Evolutionary conservation across 2,888 invertebrate genomes (phyloP), one percentile per base, ranked within the genome.

Genomic region (Parascotia fuliginaria): DNA sequence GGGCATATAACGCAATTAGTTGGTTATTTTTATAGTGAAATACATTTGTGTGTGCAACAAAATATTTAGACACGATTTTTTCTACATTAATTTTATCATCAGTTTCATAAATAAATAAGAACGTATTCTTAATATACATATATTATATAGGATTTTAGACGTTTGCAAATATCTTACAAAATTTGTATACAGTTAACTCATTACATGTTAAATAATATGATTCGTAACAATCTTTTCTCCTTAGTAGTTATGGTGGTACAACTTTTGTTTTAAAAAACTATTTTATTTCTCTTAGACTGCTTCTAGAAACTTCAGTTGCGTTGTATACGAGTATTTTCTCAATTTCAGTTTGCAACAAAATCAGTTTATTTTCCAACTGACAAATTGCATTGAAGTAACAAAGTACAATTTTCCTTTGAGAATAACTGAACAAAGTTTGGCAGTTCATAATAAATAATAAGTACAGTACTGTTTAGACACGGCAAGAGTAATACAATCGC

Each of bases 281-380:
- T 81, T 83, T 77, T 73, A 75, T 70, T 80, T 75, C 68, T 60
- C 63, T 61, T 66, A 70, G 63, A 68, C 66, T 73, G 66, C 71
- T 75, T 65, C 70, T 63, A 60, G 62, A 72, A 87, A 85, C 79
- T 87, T 84, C 55, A 70, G 75, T 77, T 70, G 78, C 63, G 70
- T 72, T 68, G 75, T 78, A 75, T 77, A 71, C 77, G 77, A 80
- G 75, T 75, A 81, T 86, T 87, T 85, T 85, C 88, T 85, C 88
- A 85, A 87, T 87, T 87, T 87, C 83, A 87, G 87, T 88, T 89
- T 81, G 81, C 84, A 89, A 89, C 86, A 87, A 89, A 87, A 87
- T 88, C 85, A 83, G 85, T 88, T 88, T 88, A 89, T 87, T 85
- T 83, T 81, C 81, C 75, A 75, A 81, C 82, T 86, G 84, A 87